These are phyloP conservation scores for Peromyscus polionotus DNA, from an alignment of 2,113 vertebrate genomes.

Conservation along the genomic window DNA sequence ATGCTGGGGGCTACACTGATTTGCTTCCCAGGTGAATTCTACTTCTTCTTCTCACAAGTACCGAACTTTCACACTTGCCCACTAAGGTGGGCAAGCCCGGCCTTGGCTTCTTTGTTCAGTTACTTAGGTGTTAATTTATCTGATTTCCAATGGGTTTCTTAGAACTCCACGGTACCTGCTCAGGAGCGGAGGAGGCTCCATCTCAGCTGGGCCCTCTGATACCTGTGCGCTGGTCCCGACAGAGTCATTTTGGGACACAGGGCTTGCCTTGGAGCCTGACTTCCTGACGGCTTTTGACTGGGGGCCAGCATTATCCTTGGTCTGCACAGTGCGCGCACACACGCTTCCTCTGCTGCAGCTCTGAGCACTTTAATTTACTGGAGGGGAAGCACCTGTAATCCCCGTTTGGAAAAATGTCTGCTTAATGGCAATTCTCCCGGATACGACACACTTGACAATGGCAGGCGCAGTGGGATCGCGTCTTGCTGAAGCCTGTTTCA, in stretches of 20 bases:
- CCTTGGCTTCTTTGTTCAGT: background rate
- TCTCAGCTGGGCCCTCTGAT: conserved; percentile 24
- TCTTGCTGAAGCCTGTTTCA: conserved; percentile 8
- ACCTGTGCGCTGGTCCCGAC: conserved; percentile 44
- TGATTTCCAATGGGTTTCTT: background rate
- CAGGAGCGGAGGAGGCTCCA: background rate
- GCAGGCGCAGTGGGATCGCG: conserved; percentile 34
- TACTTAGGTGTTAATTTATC: background rate
- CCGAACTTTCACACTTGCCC: background rate
- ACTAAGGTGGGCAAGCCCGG: background rate
- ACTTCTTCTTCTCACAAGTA: background rate
- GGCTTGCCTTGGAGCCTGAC: conserved; percentile 67
- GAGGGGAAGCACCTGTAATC: conserved; percentile 82
- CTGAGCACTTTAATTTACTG: conserved; percentile 69
- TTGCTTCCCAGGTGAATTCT: background rate
- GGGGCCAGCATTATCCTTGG: conserved; percentile 74
- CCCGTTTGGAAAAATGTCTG: conserved; percentile 73
- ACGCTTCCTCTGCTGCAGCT: conserved; percentile 70
- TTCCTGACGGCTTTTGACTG: conserved; percentile 75
- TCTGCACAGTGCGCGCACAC: conserved; percentile 30
- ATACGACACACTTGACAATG: conserved; percentile 49
- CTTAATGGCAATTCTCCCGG: conserved; percentile 58
- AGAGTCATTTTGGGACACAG: conserved; percentile 77
- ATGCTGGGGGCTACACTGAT: background rate
- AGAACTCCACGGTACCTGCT: background rate